These are phyloP conservation scores for Drosophila ohnishii DNA, from an alignment of 1,140 invertebrate genomes.

Conservation along the genomic window DNA sequence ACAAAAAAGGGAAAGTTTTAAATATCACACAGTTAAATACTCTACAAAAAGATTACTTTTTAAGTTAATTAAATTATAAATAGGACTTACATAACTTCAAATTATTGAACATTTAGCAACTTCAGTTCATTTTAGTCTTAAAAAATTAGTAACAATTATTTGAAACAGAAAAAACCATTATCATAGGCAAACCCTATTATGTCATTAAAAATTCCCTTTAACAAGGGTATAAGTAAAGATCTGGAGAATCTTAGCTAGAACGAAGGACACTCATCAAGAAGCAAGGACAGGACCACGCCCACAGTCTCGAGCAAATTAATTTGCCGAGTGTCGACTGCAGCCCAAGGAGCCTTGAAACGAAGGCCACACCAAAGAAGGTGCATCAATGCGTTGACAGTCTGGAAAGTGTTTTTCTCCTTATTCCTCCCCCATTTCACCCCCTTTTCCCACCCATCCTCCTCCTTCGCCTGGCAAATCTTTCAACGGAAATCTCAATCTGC, in stretches of 20 bases:
- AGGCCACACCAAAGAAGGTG: slow-evolving; percentile 44
- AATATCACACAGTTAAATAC: neutral
- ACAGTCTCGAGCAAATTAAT: slow-evolving; percentile 73
- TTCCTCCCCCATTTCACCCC: slow-evolving; percentile 3
- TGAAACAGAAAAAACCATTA: fast-evolving
- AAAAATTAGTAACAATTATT: too few relatives aligned
- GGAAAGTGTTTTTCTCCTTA: slow-evolving; percentile 2
- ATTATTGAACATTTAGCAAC: neutral
- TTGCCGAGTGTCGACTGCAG: slow-evolving; percentile 69
- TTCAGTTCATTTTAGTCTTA: too few relatives aligned
- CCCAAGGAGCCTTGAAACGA: slow-evolving; percentile 44
- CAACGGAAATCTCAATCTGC: slow-evolving; percentile 56
- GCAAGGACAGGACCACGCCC: slow-evolving; percentile 54
- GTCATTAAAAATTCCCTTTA: neutral
- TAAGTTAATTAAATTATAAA: neutral
- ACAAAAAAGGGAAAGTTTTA: slow-evolving; percentile 3
- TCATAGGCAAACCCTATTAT: neutral
- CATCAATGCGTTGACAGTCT: slow-evolving; percentile 25
- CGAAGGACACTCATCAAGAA: slow-evolving; percentile 32
- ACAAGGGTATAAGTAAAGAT: slow-evolving; percentile 6
- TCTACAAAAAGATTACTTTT: neutral
- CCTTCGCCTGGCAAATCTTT: slow-evolving; percentile 12
- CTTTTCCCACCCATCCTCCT: neutral
- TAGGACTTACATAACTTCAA: fast-evolving
- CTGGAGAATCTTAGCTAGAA: neutral